A percentile compares a stretch with the other conserved stretches of the same genome.
These are phyloP conservation scores for Phoenicopterus ruber DNA, from an alignment of 2,113 vertebrate genomes.

Conservation along the genomic window DNA sequence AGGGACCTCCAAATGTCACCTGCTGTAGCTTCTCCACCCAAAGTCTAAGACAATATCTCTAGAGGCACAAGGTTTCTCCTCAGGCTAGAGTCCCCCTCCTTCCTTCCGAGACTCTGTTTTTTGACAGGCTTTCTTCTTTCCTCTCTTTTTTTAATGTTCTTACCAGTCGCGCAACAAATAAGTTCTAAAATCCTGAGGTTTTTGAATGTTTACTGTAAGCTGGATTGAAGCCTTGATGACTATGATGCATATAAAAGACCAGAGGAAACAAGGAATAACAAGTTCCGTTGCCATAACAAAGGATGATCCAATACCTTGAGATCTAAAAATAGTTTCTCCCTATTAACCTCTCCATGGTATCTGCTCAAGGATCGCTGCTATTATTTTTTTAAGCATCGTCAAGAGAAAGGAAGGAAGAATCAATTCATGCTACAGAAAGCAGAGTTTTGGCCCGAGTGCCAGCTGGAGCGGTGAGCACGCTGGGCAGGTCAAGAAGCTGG, in stretches of 20 bases:
- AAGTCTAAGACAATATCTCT: not conserved
- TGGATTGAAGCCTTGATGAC: slow-evolving; percentile 9
- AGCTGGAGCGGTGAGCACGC: not conserved
- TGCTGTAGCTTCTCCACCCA: not conserved
- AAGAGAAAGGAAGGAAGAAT: not conserved
- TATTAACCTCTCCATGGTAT: not conserved
- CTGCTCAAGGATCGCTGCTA: not conserved
- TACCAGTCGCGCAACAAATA: not conserved
- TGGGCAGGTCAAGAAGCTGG: not conserved
- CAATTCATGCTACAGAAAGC: not conserved
- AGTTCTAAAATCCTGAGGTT: not conserved
- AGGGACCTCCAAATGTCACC: not conserved
- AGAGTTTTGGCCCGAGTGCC: not conserved
- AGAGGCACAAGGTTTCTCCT: not conserved
- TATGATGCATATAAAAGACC: not conserved
- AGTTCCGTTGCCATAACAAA: slow-evolving; percentile 33
- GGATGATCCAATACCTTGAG: not conserved
- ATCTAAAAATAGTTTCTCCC: not conserved
- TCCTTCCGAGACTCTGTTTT: not conserved
- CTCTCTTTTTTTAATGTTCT: not conserved
- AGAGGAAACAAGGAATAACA: slow-evolving; percentile 37
- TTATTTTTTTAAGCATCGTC: not conserved
- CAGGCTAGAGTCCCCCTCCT: not conserved
- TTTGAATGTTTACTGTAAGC: not conserved
- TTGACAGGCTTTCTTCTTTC: not conserved